phyloP scores from a whole-genome alignment of 2,113 vertebrate genomes.

The Pachycephala philippinensis region DNA sequence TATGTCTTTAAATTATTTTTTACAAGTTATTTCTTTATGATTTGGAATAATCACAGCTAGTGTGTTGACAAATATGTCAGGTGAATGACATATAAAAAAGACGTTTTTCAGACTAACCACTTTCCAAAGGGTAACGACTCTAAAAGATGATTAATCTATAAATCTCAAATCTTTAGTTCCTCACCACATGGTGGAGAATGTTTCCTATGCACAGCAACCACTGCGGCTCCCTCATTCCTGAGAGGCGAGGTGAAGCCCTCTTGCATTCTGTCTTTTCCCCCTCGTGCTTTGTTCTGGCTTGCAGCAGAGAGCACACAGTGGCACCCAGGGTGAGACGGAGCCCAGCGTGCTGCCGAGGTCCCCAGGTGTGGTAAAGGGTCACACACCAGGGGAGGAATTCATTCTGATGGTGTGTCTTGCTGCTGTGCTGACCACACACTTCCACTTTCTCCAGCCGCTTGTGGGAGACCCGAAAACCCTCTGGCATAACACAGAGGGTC shows the following conservation, averaged over 20 bases:
- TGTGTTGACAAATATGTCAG: not conserved
- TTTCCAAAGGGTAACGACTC: not conserved
- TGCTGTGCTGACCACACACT: not conserved
- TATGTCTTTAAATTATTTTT: not conserved
- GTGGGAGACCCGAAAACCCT: not conserved
- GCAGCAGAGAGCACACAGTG: not conserved
- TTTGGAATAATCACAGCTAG: not conserved
- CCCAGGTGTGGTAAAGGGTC: not conserved
- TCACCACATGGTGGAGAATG: not conserved
- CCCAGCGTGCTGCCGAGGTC: not conserved
- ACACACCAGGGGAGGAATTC: not conserved
- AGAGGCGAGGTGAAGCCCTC: not conserved
- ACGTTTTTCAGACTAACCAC: not conserved
- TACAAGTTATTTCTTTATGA: not conserved
- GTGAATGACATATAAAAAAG: not conserved
- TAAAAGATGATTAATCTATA: not conserved
- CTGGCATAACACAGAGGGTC: not conserved
- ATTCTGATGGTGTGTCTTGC: not conserved
- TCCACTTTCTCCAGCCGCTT: not conserved
- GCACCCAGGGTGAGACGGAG: not conserved
- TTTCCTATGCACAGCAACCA: not conserved
- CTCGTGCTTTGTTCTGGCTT: not conserved
- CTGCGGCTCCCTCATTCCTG: not conserved
- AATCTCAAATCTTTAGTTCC: not conserved
- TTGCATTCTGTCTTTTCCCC: not conserved